Evolutionary conservation across 2,797 vertebrate genomes (phyloP).

Genomic region (Lateolabrax maculatus): DNA sequence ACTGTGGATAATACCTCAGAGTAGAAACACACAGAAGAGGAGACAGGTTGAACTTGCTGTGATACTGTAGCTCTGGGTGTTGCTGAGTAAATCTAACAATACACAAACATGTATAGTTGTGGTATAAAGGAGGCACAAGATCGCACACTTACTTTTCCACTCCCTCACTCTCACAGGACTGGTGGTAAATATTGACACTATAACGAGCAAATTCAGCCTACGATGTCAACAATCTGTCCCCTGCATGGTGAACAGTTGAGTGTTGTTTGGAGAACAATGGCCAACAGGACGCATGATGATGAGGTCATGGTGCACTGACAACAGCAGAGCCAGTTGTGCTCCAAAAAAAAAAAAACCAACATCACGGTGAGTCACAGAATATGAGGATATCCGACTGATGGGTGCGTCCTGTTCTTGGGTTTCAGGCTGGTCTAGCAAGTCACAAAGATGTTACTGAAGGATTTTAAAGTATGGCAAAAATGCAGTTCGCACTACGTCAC

Average conservation of each 20-base stretch:
- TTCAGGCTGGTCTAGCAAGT: constrained; percentile 18
- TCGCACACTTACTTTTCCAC: constrained; percentile 19
- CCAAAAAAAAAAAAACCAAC: constrained; percentile 31
- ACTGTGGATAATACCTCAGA: constrained; percentile 27
- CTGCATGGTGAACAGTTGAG: constrained; percentile 33
- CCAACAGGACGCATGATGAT: constrained; percentile 48
- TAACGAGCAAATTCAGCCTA: neutral
- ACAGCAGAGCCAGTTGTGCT: constrained; percentile 42
- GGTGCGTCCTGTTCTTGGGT: constrained; percentile 43
- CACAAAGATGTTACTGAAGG: neutral
- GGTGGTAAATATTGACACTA: constrained; percentile 51
- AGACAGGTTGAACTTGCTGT: constrained; percentile 29
- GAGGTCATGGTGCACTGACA: constrained; percentile 60
- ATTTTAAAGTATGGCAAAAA: constrained; percentile 19
- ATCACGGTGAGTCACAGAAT: constrained; percentile 32
- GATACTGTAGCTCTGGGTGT: neutral
- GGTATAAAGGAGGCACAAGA: constrained; percentile 5
- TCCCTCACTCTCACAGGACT: neutral
- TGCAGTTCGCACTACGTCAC: constrained; percentile 7
- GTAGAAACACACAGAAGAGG: constrained; percentile 1
- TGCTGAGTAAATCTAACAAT: neutral
- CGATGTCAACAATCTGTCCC: constrained; percentile 45
- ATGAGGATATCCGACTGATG: constrained; percentile 48
- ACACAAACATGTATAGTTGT: neutral
- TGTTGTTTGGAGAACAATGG: constrained; percentile 67